These are phyloP conservation scores for Corapipo altera DNA, from an alignment of 2,113 vertebrate genomes.

Conservation along the genomic window DNA sequence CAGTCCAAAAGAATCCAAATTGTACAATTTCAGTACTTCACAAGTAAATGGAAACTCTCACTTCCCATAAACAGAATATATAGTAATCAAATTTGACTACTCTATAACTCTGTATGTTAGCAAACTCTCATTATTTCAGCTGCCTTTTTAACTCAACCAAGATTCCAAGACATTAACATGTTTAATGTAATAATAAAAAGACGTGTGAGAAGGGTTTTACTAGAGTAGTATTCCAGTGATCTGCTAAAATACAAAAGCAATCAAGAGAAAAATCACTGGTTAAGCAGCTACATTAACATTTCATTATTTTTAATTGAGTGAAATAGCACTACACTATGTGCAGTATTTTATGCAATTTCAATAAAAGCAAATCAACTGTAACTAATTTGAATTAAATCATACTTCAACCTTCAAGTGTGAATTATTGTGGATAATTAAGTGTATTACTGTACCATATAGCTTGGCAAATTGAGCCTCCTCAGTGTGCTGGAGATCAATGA, in stretches of 20 bases:
- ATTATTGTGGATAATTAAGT: constrained; percentile 48
- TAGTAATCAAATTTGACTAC: background rate
- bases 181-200: constrained; percentile 21
- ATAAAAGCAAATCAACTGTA: constrained; percentile 49
- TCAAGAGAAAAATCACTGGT: constrained; percentile 29
- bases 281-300: constrained; percentile 59
- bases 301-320: constrained; percentile 65
- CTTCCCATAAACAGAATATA: background rate
- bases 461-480: constrained; percentile 40
- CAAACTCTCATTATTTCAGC: background rate
- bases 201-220: background rate
- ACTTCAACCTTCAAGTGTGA: constrained; percentile 44
- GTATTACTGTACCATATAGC: constrained; percentile 5
- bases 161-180: background rate
- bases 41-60: background rate
- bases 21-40: background rate
- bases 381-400: constrained; percentile 47
- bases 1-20: background rate
- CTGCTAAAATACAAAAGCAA: constrained; percentile 51
- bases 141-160: background rate
- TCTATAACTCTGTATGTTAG: background rate
- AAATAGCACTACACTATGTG: constrained; percentile 35
- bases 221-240: background rate
- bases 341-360: constrained; percentile 46
- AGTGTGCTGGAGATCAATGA: background rate